phyloP scores from a whole-genome alignment of 2,797 vertebrate genomes.

The Sebastolobus altivelis region DNA sequence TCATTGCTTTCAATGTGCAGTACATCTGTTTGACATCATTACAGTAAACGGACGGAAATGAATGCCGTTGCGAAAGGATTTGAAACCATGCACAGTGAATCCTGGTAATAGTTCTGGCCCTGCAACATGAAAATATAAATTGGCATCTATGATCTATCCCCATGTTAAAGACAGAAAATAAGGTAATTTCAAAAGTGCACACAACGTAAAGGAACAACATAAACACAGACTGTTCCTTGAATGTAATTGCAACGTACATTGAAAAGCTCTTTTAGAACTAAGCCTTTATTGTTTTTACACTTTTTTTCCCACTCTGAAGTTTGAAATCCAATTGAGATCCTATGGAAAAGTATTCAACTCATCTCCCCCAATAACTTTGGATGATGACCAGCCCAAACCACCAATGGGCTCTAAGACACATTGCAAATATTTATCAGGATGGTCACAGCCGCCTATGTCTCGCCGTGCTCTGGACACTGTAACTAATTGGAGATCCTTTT shows the following conservation, averaged over 20 bases:
- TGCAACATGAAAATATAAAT: slow-evolving; percentile 18
- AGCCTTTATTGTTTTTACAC: slow-evolving; percentile 33
- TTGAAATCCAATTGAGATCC: slow-evolving; percentile 35
- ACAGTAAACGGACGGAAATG: slow-evolving; percentile 40
- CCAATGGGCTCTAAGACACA: slow-evolving; percentile 53
- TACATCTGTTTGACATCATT: slow-evolving; percentile 51
- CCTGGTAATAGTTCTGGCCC: slow-evolving; percentile 20
- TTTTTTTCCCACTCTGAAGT: slow-evolving; percentile 17
- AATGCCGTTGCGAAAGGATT: slow-evolving; percentile 53
- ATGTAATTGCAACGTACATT: slow-evolving; percentile 14
- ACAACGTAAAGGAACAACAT: slow-evolving; percentile 19
- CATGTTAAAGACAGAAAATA: neutral
- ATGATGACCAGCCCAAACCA: slow-evolving; percentile 63
- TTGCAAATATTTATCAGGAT: slow-evolving; percentile 78
- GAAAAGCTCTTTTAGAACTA: slow-evolving; percentile 24
- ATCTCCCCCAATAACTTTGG: slow-evolving; percentile 70
- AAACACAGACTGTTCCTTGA: neutral
- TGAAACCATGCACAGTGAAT: slow-evolving; percentile 46
- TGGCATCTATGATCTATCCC: slow-evolving; percentile 7
- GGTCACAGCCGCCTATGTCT: slow-evolving; percentile 51
- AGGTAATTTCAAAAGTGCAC: slow-evolving; percentile 1
- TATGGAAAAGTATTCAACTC: slow-evolving; percentile 59
- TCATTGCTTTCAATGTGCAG: slow-evolving; percentile 38
- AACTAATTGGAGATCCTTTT: slow-evolving; percentile 83
- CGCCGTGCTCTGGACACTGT: slow-evolving; percentile 77